Evolutionary conservation across 2,113 vertebrate species (phyloP), one percentile per base, ranked within the genome.

Genomic region (Marcusenius ussheri): DNA sequence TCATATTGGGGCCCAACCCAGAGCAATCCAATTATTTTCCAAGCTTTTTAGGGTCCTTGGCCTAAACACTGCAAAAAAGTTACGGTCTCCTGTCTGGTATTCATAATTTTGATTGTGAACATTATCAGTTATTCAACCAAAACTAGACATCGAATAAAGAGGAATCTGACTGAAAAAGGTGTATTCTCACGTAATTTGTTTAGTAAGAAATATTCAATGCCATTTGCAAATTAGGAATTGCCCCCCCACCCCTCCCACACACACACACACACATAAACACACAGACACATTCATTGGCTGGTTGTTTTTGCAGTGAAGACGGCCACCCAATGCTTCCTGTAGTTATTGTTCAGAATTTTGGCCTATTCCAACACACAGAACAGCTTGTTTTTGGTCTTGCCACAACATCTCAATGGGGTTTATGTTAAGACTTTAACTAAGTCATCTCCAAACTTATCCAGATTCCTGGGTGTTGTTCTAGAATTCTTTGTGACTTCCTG

Each of bases 391-490:
- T 27, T 17, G 74, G 74, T 80, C 62, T 66, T 66, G 62, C 62
- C 70, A 77, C 70, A 77, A 77, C 70, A 77, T 77, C 74, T 42
- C 74, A 80, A 80, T 80, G 74, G 74, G 31, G 74, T 80, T 80
- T 80, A 19, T 80, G 35, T 80, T 39, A 35, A 42, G 74, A 80
- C 35, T 80, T 80, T 80, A 42, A 39, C 74, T 80, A 35, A 39
- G 74, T 42, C 74, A 80, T 80, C 35, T 39, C 35, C 31, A 42
- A 80, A 39, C 74, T 80, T 80, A 80, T 80, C 74, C 74, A 42
- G 74, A 80, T 80, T 80, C 74, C 74, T 80, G 74, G 5, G 19
- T 80, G 74, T 80, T 80, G 74, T 80, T 80, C 74, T 80, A 80
- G 31, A 80, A 80, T 80, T 80, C 74, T 80, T 80, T 80, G 74